These are phyloP conservation scores for Caenorhabditis brenneri DNA, from an alignment of 1,140 invertebrate species.

Conservation along the genomic window DNA sequence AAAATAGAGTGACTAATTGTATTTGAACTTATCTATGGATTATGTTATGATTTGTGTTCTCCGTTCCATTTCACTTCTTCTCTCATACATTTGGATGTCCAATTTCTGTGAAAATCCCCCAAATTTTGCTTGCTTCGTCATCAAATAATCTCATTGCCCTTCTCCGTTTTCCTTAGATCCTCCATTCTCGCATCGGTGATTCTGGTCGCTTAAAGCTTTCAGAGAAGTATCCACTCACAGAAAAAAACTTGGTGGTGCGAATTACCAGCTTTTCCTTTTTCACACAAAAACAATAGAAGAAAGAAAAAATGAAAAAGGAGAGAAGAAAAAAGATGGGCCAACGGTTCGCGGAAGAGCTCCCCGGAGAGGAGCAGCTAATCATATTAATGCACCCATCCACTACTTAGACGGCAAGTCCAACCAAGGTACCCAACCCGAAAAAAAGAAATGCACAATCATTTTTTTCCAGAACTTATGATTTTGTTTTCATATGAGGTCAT, in stretches of 20 bases:
- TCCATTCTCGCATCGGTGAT: neutral
- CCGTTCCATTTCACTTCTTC: no score
- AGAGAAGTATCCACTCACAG: neutral
- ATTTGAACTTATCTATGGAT: no score
- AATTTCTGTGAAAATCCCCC: no score
- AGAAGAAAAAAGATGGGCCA: neutral
- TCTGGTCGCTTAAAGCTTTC: slow-evolving; percentile 6
- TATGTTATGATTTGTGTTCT: no score
- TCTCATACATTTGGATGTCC: no score
- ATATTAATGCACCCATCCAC: slow-evolving; percentile 29
- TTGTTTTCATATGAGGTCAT: slow-evolving; percentile 12
- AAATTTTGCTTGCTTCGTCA: neutral
- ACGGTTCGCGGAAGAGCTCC: slow-evolving; percentile 24
- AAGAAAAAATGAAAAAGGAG: neutral
- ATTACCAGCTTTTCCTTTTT: neutral
- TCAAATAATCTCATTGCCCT: slow-evolving; percentile 32
- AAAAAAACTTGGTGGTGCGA: slow-evolving; percentile 39
- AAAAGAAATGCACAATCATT: neutral
- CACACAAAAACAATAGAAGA: slow-evolving; percentile 35
- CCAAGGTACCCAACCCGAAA: slow-evolving; percentile 10
- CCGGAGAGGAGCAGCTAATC: slow-evolving; percentile 39
- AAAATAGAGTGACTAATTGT: no score
- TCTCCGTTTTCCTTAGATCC: no score
- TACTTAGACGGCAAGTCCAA: slow-evolving; percentile 34
- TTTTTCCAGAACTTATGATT: neutral